Evolutionary conservation across 1,140 invertebrate species (phyloP), one percentile per base, ranked within the genome.

Genomic region (Chrysomallon squamiferum): DNA sequence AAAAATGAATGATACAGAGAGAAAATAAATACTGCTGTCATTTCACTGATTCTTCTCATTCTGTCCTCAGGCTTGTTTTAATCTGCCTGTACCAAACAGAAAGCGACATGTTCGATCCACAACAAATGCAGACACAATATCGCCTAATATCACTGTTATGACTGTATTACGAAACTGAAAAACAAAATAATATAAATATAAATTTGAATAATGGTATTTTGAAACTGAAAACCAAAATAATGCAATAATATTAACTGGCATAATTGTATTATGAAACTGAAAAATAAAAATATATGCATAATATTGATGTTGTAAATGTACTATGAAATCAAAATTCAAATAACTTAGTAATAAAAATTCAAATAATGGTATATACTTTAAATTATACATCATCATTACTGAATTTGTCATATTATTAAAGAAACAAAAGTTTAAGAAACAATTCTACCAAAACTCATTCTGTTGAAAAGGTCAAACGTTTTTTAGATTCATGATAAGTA

Each of bases 131-230:
- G 92, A 89, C 45, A 92, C 78, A 76, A 96, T 93, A 84, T 98
- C 94, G 5, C 90, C 90, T 68, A 93, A 85, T 56, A 98, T 86
- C 30, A 95, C 90, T 83, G 88, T 86, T 29, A 97, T 87, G 75
- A 98, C 85, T 63, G 90, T 91, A 66, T 89, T 87, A 65, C 95
- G 93, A 78, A 96, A 97, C 95, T 97, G 86, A 38, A 90, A 91
- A 67, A 85, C 75, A 85, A 86, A 74, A 82, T 85, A 61, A 60
- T 38, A 68, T 27, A 47, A 4, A 43, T 0, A 20, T 9, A 20
- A 20, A 32, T 7, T 32, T 4, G 22, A 9, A 29, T 7, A 22
- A 11, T 0, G 9, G 13, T 6, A 43, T 45, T 38, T 25, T 29
- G 29, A 35, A 65, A 6, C 15, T n/a, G 38, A 33, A 43, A 2